Evolutionary conservation across 37 sponge, comb jelly and placozoan species (phyloP).

Genomic region (Chondrosia reniformis): DNA sequence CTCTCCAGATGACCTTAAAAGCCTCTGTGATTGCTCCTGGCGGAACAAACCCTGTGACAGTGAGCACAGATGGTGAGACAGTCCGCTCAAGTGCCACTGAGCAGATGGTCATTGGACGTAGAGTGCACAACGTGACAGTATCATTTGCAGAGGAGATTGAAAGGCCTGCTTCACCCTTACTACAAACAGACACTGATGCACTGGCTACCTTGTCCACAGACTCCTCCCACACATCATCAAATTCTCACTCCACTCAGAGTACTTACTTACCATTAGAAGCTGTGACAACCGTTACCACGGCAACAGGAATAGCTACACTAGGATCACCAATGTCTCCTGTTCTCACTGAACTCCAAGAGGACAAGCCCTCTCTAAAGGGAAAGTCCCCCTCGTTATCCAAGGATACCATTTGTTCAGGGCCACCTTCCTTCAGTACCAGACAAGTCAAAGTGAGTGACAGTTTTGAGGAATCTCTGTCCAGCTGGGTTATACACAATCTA

Average conservation of each 20-base stretch:
- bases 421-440: no score
- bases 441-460: neutral
- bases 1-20: neutral
- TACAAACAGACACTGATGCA: no score
- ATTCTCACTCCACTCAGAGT: neutral
- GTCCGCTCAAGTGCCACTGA: neutral
- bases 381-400: no score
- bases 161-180: no score
- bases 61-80: neutral
- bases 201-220: no score
- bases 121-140: neutral
- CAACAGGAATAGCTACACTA: neutral
- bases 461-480: constrained; percentile 9
- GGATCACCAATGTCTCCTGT: no score
- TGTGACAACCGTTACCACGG: neutral
- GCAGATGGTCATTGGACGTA: neutral
- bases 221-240: no score
- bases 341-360: no score
- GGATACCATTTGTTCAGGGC: no score
- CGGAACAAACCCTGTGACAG: neutral
- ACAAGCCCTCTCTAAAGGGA: no score
- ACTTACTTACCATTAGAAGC: neutral
- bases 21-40: neutral
- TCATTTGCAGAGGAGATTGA: neutral
- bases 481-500: neutral